Evolutionary conservation across 1,140 invertebrate species (phyloP).

Genomic region (Papilio xuthus): DNA sequence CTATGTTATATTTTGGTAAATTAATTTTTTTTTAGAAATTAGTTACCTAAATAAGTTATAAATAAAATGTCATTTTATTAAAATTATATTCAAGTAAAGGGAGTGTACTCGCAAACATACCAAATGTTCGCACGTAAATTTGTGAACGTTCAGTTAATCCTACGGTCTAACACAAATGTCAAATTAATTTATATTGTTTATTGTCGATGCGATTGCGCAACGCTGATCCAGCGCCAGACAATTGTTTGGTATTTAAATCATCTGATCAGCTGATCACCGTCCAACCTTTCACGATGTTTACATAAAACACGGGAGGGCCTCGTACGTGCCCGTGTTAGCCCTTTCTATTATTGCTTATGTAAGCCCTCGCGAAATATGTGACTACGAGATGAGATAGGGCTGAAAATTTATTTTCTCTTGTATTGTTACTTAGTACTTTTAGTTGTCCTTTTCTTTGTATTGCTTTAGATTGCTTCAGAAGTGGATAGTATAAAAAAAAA

Average conservation of each 20-base stretch:
- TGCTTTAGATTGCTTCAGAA: too few relatives aligned
- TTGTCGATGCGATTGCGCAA: slow-evolving; percentile 45
- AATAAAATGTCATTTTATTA: background rate
- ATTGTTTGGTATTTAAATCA: slow-evolving; percentile 74
- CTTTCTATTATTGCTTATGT: slow-evolving; percentile 31
- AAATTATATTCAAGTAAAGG: background rate
- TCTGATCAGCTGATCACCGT: slow-evolving; percentile 69
- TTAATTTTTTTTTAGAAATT: background rate
- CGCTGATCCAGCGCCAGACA: slow-evolving; percentile 52
- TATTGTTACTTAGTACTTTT: background rate
- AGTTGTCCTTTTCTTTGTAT: background rate
- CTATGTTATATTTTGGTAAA: background rate
- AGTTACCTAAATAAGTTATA: background rate
- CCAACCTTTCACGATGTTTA: slow-evolving; percentile 77
- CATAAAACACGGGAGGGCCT: slow-evolving; percentile 47
- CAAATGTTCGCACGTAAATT: too few relatives aligned
- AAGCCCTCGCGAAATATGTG: slow-evolving; percentile 13
- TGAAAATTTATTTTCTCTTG: background rate
- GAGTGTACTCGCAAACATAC: background rate
- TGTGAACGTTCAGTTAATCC: background rate
- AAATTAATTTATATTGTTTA: slow-evolving; percentile 59
- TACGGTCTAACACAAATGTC: slow-evolving; percentile 50
- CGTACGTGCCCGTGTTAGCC: slow-evolving; percentile 20
- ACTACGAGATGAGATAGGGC: background rate
- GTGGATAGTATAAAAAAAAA: too few relatives aligned